Conservation (phyloP, 1,140 invertebrate genomes). For the Aphis craccivora region DNA sequence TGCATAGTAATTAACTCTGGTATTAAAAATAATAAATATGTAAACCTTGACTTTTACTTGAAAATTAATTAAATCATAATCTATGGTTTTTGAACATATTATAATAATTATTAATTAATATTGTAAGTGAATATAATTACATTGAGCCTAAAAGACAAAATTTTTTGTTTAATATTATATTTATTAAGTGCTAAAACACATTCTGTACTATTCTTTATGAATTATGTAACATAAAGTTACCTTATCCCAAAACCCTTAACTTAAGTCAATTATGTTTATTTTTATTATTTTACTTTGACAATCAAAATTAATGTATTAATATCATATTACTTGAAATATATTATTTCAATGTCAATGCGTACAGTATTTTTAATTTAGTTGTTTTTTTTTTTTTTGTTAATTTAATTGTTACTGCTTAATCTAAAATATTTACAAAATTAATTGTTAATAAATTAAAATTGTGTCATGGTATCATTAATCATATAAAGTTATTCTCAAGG, state of each 20-base stretch:
- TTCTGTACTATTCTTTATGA: conserved; percentile 1
- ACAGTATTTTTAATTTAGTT: not conserved
- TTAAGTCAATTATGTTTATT: conserved; percentile 46
- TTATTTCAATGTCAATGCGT: not conserved
- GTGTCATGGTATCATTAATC: not conserved
- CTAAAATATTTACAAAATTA: not conserved
- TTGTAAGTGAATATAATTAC: not conserved
- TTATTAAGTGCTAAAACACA: not conserved
- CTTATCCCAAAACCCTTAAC: conserved; percentile 25
- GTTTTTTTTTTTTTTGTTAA: not conserved
- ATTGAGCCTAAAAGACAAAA: not conserved
- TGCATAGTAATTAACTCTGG: not conserved
- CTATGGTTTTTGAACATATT: not conserved
- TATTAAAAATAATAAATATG: not conserved
- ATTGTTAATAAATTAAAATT: not conserved
- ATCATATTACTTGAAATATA: conserved; percentile 1
- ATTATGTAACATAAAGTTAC: conserved; percentile 12
- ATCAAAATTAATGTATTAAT: conserved; percentile 9
- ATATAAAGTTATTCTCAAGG: not conserved
- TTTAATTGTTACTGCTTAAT: not conserved
- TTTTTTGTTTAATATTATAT: not conserved
- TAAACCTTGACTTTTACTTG: not conserved
- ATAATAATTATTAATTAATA: not conserved
- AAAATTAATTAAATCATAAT: not conserved
- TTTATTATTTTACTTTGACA: conserved; percentile 41